phyloP scores from a whole-genome alignment of 2,797 vertebrate genomes.

The Thalassophryne amazonica region DNA sequence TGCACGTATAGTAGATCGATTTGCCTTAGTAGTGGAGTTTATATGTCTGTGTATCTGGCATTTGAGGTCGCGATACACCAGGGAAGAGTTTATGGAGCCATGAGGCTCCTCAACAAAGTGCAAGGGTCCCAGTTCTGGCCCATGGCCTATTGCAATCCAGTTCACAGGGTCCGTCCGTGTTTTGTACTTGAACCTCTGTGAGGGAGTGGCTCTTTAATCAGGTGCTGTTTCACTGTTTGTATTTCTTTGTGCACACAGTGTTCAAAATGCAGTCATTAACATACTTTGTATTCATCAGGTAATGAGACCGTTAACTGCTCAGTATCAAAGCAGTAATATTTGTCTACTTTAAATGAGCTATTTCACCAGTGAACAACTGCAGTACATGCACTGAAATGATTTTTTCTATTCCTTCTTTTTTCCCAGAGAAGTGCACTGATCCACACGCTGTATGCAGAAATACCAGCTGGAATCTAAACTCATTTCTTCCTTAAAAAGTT shows the following conservation, averaged over 20 bases:
- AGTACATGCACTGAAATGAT: not conserved
- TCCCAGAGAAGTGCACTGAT: slow-evolving; percentile 18
- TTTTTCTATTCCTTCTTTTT: slow-evolving; percentile 20
- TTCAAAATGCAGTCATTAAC: not conserved
- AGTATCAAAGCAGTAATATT: not conserved
- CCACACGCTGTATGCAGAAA: slow-evolving; percentile 11
- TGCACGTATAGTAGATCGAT: too few species aligned
- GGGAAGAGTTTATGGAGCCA: too few species aligned
- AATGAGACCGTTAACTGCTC: not conserved
- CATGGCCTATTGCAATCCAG: too few species aligned
- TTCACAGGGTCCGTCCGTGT: too few species aligned
- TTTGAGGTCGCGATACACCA: too few species aligned
- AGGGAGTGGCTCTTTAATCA: too few species aligned
- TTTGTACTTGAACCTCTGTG: too few species aligned
- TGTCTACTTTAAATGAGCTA: slow-evolving; percentile 11
- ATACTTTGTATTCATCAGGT: not conserved
- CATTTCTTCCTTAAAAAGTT: not conserved
- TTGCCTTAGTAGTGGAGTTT: too few species aligned
- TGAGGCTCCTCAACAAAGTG: too few species aligned
- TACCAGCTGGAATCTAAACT: slow-evolving; percentile 6
- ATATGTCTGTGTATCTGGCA: too few species aligned
- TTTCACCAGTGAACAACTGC: not conserved
- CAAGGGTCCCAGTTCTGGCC: too few species aligned
- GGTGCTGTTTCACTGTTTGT: not conserved
- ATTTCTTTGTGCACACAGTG: not conserved